phyloP scores from a whole-genome alignment of 2,797 vertebrate genomes.

The Peromyscus melanophrys region DNA sequence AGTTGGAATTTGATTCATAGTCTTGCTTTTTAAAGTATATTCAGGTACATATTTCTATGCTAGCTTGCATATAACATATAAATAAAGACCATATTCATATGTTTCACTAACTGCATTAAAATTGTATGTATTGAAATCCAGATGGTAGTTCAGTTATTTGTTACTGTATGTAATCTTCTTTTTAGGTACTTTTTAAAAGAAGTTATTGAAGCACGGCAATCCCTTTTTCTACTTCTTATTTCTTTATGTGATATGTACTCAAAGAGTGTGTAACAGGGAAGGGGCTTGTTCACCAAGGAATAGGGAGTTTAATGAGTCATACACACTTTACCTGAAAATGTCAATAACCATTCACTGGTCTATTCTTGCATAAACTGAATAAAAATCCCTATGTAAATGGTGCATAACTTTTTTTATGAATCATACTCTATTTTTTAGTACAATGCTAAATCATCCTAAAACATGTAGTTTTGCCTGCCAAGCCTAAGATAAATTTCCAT shows the following conservation, averaged over 20 bases:
- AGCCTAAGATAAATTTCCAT: conserved; percentile 87
- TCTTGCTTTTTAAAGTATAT: conserved; percentile 41
- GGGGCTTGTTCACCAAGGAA: conserved; percentile 84
- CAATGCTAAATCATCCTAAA: conserved; percentile 83
- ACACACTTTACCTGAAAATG: conserved; percentile 89
- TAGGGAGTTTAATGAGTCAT: conserved; percentile 89
- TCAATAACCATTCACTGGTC: conserved; percentile 88
- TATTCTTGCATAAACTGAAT: conserved; percentile 88
- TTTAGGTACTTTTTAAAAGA: conserved; percentile 80
- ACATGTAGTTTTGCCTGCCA: conserved; percentile 82
- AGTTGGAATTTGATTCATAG: conserved; percentile 35
- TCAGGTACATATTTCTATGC: conserved; percentile 37
- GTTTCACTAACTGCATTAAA: conserved; percentile 50
- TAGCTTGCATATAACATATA: neutral
- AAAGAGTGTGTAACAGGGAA: conserved; percentile 84
- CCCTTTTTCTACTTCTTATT: conserved; percentile 75
- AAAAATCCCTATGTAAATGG: conserved; percentile 88
- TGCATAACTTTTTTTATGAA: conserved; percentile 88
- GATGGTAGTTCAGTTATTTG: conserved; percentile 71
- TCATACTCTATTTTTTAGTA: conserved; percentile 85
- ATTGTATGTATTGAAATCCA: conserved; percentile 73
- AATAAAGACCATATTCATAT: conserved; percentile 54
- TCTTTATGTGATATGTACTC: conserved; percentile 83
- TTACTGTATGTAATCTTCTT: conserved; percentile 54
- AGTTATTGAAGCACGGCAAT: conserved; percentile 79